phyloP scores from a whole-genome alignment of 2,888 invertebrate genomes.

The Pandemis cinnamomeana region DNA sequence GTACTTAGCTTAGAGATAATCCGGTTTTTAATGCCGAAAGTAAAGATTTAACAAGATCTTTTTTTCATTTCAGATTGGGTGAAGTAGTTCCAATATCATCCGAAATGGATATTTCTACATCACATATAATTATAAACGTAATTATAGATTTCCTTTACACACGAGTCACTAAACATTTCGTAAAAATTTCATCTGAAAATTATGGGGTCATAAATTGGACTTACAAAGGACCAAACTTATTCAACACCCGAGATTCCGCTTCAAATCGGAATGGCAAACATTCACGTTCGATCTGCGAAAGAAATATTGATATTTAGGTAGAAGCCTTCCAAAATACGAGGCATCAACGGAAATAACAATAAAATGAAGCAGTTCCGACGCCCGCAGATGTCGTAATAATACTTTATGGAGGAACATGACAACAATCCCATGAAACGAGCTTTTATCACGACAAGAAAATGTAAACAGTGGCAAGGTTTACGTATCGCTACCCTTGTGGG shows the following conservation, averaged over 20 bases:
- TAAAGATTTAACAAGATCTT: too few relatives aligned
- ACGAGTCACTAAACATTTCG: too few relatives aligned
- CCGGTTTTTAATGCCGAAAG: too few relatives aligned
- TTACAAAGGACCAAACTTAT: not conserved
- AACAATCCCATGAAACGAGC: slow-evolving; percentile 27
- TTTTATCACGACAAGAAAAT: slow-evolving; percentile 25
- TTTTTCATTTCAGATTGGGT: too few relatives aligned
- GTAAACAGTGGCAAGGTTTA: slow-evolving; percentile 14
- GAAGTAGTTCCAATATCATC: too few relatives aligned
- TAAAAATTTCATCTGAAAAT: too few relatives aligned
- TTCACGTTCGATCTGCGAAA: not conserved
- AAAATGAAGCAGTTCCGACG: slow-evolving; percentile 43
- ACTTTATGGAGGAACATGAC: slow-evolving; percentile 21
- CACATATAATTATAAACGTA: too few relatives aligned
- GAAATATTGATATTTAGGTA: slow-evolving; percentile 33
- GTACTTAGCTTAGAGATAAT: not conserved
- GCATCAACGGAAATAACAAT: slow-evolving; percentile 50
- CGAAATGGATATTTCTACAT: too few relatives aligned
- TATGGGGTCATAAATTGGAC: not conserved
- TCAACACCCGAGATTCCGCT: not conserved
- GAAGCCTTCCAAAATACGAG: slow-evolving; percentile 6
- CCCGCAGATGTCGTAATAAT: slow-evolving; percentile 29
- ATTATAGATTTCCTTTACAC: too few relatives aligned
- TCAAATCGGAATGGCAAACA: not conserved
- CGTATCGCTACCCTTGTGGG: not conserved